Conservation (phyloP, 1,140 invertebrate species). For the Myzus persicae region DNA sequence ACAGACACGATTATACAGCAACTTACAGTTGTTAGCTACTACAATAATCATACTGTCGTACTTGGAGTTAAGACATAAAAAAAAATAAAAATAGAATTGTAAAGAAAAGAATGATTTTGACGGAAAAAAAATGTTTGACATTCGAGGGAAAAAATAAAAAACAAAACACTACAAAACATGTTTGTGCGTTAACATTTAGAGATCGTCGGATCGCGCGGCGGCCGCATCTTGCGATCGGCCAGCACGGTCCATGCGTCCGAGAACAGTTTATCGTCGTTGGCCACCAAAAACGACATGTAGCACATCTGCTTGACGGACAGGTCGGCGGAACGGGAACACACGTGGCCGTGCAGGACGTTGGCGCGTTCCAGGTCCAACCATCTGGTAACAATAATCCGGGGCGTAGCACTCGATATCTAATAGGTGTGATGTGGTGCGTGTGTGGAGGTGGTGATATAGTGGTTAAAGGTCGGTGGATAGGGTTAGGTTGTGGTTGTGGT, state of each 20-base stretch:
- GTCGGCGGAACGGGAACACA: slow-evolving; percentile 75
- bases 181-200: slow-evolving; percentile 46
- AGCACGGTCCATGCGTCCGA: slow-evolving; percentile 69
- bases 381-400: slow-evolving; percentile 63
- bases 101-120: not conserved
- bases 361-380: slow-evolving; percentile 86
- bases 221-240: not conserved
- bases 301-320: slow-evolving; percentile 80
- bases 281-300: slow-evolving; percentile 81
- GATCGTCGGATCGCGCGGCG: slow-evolving; percentile 37
- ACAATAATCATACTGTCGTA: not conserved
- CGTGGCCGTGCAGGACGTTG: slow-evolving; percentile 79
- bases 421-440: not conserved
- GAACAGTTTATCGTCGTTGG: slow-evolving; percentile 77
- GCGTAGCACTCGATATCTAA: not conserved
- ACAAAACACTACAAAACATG: not conserved
- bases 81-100: not conserved
- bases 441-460: not conserved
- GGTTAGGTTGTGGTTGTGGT: not conserved
- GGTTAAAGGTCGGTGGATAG: not conserved
- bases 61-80: not conserved
- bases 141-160: not conserved
- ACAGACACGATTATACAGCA: not conserved
- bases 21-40: not conserved
- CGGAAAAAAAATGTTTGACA: not conserved